These are phyloP conservation scores for Drosophila malerkotliana DNA, from an alignment of 1,140 invertebrate genomes.

Conservation along the genomic window DNA sequence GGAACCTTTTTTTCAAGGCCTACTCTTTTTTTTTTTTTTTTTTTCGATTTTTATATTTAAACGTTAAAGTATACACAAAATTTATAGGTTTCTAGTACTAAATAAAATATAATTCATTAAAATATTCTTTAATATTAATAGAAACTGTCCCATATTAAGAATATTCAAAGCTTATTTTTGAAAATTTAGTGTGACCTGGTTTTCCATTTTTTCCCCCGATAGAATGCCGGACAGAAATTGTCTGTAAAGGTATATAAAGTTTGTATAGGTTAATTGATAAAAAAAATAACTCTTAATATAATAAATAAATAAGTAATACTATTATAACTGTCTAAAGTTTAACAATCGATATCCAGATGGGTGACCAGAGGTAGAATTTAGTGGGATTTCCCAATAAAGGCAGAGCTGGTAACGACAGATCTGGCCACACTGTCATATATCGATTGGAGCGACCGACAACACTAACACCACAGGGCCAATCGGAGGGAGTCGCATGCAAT, in stretches of 20 bases:
- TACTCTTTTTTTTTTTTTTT: too few relatives aligned
- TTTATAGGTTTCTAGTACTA: too few relatives aligned
- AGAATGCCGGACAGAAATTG: too few relatives aligned
- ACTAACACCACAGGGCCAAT: constrained; percentile 6
- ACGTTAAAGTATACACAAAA: too few relatives aligned
- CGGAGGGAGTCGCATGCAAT: constrained; percentile 72
- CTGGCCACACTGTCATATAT: neutral
- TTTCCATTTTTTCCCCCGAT: too few relatives aligned
- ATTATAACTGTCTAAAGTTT: neutral
- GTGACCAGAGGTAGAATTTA: neutral
- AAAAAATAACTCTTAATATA: too few relatives aligned
- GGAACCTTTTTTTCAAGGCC: neutral
- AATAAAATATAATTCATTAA: too few relatives aligned
- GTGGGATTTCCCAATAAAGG: neutral
- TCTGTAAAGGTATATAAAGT: too few relatives aligned
- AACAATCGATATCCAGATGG: neutral
- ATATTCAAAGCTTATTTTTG: neutral
- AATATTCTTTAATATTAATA: too few relatives aligned
- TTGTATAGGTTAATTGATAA: too few relatives aligned
- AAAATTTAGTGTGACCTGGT: neutral
- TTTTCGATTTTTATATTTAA: too few relatives aligned
- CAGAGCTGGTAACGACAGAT: neutral
- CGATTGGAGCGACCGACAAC: constrained; percentile 4
- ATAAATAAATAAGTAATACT: neutral
- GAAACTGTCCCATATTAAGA: too few relatives aligned